phyloP scores from a whole-genome alignment of 2,888 invertebrate genomes.

The Chorisops tibialis region DNA sequence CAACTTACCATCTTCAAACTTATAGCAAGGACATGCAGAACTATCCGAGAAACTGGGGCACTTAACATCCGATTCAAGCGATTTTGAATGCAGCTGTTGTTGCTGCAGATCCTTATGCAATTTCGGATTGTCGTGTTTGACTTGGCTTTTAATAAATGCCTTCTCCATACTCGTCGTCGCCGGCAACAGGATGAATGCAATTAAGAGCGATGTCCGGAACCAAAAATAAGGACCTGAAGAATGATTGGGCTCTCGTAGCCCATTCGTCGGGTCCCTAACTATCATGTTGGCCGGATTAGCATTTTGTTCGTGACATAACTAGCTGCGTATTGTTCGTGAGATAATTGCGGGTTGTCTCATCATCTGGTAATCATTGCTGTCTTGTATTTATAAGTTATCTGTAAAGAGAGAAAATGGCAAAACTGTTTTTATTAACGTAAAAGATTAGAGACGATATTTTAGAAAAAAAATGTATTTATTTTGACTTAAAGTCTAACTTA shows the following conservation, averaged over 20 bases:
- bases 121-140: slow-evolving; percentile 18
- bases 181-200: slow-evolving; percentile 42
- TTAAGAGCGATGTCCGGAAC: slow-evolving; percentile 42
- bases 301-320: slow-evolving; percentile 35
- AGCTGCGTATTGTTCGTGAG: slow-evolving; percentile 2
- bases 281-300: slow-evolving; percentile 36
- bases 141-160: slow-evolving; percentile 35
- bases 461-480: too few relatives aligned
- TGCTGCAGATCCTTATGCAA: slow-evolving; percentile 16
- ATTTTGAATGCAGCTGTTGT: slow-evolving; percentile 1
- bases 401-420: background rate
- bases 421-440: too few relatives aligned
- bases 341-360: background rate
- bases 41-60: slow-evolving; percentile 74
- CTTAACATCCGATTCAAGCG: slow-evolving; percentile 46
- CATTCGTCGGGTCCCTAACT: slow-evolving; percentile 34
- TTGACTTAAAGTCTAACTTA: background rate
- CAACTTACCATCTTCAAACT: slow-evolving; percentile 77
- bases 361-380: slow-evolving; percentile 22
- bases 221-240: slow-evolving; percentile 36
- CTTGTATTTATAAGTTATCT: background rate
- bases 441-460: too few relatives aligned
- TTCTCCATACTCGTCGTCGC: slow-evolving; percentile 40
- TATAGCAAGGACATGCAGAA: slow-evolving; percentile 86
- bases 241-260: slow-evolving; percentile 32